Evolutionary conservation across 2,888 invertebrate genomes (phyloP).

Genomic region (Crioceris asparagi): DNA sequence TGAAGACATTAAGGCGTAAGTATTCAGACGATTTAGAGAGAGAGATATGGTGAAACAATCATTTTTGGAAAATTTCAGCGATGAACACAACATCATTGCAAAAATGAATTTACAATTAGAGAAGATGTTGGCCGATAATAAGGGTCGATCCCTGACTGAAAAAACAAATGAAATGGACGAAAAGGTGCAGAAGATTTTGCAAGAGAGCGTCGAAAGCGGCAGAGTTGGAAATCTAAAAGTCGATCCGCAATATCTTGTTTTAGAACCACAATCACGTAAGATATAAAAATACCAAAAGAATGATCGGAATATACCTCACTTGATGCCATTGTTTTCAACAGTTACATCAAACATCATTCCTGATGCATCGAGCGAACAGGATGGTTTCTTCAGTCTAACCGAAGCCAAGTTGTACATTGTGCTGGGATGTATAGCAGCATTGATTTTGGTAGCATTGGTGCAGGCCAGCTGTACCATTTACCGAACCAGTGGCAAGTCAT

Average conservation of each 20-base stretch:
- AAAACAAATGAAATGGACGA: conserved; percentile 28
- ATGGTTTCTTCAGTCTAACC: conserved; percentile 52
- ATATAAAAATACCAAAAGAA: conserved; percentile 15
- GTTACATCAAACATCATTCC: conserved; percentile 42
- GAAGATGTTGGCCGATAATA: conserved; percentile 54
- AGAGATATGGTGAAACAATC: background rate
- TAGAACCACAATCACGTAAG: conserved; percentile 63
- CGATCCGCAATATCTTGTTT: conserved; percentile 69
- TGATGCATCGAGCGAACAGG: conserved; percentile 37
- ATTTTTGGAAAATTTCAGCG: conserved; percentile 32
- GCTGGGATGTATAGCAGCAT: conserved; percentile 67
- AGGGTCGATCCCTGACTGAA: conserved; percentile 40
- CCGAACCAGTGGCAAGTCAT: conserved; percentile 48
- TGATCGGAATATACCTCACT: background rate
- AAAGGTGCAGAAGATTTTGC: conserved; percentile 46
- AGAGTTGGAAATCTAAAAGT: conserved; percentile 68
- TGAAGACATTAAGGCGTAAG: conserved; percentile 60
- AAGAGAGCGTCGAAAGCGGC: conserved; percentile 61
- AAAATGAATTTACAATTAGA: conserved; percentile 67
- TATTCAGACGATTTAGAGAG: background rate
- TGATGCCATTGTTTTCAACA: conserved; percentile 24
- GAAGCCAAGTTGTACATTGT: conserved; percentile 73
- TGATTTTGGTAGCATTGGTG: conserved; percentile 66
- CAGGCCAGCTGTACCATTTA: conserved; percentile 80
- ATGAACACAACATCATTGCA: conserved; percentile 59